These are phyloP conservation scores for Halichondria panicea DNA, from an alignment of 37 sponge, comb jelly and placozoan species.

Conservation along the genomic window DNA sequence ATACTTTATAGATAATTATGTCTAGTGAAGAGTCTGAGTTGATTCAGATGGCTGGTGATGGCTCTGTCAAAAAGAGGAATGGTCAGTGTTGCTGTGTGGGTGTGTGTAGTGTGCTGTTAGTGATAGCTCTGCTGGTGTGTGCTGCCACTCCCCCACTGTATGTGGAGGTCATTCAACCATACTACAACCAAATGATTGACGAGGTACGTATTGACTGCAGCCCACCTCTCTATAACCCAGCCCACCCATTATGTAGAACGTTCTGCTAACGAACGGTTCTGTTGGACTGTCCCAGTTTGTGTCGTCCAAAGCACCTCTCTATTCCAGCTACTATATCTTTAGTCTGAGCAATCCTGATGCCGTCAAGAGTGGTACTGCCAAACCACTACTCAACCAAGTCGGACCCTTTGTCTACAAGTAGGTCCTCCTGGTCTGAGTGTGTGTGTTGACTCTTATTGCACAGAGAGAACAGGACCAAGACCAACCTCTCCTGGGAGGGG, in stretches of 20 bases:
- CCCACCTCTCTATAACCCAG: neutral
- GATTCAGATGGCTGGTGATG: too few relatives aligned
- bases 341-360: constrained; percentile 71
- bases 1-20: too few relatives aligned
- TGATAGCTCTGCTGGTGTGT: neutral
- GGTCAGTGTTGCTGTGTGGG: neutral
- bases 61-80: too few relatives aligned
- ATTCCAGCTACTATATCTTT: constrained; percentile 63
- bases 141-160: neutral
- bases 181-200: neutral
- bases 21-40: too few relatives aligned
- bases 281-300: constrained; percentile 35
- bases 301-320: constrained; percentile 42
- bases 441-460: neutral
- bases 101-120: neutral
- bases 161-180: too few relatives aligned
- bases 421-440: neutral
- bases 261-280: constrained; percentile 18
- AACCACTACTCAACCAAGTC: constrained; percentile 49
- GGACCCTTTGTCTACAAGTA: constrained; percentile 83
- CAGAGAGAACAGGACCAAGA: constrained; percentile 65
- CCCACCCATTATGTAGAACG: constrained; percentile 24
- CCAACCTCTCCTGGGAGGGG: constrained; percentile 46
- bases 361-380: constrained; percentile 28
- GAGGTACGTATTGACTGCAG: neutral